These are phyloP conservation scores for Hypotaenidia okinawae DNA, from an alignment of 2,797 vertebrate species.

Conservation along the genomic window DNA sequence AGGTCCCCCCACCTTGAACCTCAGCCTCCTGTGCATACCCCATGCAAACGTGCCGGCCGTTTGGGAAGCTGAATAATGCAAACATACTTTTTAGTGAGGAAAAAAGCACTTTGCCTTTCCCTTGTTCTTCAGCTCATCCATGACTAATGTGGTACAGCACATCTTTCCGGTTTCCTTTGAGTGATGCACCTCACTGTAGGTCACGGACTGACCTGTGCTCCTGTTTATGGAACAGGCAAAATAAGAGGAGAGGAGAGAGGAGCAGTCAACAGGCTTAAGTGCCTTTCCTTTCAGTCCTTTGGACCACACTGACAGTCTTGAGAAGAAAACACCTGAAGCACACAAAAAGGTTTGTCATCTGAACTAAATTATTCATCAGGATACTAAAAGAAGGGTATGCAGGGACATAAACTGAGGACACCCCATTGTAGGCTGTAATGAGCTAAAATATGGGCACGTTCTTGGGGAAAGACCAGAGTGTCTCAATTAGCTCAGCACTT, in stretches of 20 bases:
- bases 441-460: slow-evolving; percentile 48
- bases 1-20: background rate
- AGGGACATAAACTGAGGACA: slow-evolving; percentile 2
- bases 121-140: background rate
- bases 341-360: background rate
- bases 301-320: background rate
- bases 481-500: slow-evolving; percentile 56
- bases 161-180: background rate
- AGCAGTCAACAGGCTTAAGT: background rate
- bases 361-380: slow-evolving; percentile 65
- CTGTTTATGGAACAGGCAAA: background rate
- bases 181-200: background rate
- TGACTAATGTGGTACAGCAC: background rate
- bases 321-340: slow-evolving; percentile 22
- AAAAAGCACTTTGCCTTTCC: background rate
- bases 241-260: background rate
- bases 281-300: background rate
- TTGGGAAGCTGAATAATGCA: accelerated
- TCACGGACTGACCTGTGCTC: background rate
- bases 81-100: background rate
- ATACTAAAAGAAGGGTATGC: slow-evolving; percentile 39
- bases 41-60: accelerated
- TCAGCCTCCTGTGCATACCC: accelerated
- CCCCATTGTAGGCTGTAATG: slow-evolving; percentile 5
- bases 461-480: slow-evolving; percentile 54